A percentile compares a stretch with the other conserved stretches of the same genome.
Conservation (phyloP, 2,888 invertebrate genomes). For the Eustalomyia histrio region DNA sequence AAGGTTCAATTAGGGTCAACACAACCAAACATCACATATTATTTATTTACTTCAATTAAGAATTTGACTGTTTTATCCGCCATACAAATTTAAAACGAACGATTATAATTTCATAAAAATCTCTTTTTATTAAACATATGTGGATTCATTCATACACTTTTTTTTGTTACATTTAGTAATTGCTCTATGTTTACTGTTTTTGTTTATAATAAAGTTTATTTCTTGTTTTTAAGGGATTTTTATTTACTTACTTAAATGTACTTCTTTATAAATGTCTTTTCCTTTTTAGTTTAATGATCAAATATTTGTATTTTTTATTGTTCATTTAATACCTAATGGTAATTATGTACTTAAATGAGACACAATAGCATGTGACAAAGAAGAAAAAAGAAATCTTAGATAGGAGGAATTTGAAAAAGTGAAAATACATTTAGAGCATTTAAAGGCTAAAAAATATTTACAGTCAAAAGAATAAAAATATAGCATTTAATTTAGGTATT, state of each 20-base stretch:
- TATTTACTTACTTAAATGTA: conserved; percentile 46
- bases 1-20: no score
- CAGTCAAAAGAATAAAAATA: conserved; percentile 17
- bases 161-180: conserved; percentile 64
- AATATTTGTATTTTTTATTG: conserved; percentile 42
- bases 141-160: conserved; percentile 44
- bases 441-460: conserved; percentile 24
- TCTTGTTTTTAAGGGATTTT: conserved; percentile 3
- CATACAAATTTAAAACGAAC: background rate
- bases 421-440: background rate
- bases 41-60: no score
- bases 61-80: no score
- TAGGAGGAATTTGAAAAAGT: background rate
- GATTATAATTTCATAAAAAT: conserved; percentile 39
- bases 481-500: background rate
- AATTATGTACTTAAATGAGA: conserved; percentile 16
- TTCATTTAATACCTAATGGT: conserved; percentile 47
- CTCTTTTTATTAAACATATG: conserved; percentile 60
- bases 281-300: conserved; percentile 31
- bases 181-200: conserved; percentile 62
- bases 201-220: conserved; percentile 45
- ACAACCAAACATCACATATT: no score
- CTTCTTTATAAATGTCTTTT: conserved; percentile 57
- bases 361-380: background rate
- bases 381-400: background rate